phyloP scores from a whole-genome alignment of 2,797 vertebrate genomes.

The Eremophila alpestris region DNA sequence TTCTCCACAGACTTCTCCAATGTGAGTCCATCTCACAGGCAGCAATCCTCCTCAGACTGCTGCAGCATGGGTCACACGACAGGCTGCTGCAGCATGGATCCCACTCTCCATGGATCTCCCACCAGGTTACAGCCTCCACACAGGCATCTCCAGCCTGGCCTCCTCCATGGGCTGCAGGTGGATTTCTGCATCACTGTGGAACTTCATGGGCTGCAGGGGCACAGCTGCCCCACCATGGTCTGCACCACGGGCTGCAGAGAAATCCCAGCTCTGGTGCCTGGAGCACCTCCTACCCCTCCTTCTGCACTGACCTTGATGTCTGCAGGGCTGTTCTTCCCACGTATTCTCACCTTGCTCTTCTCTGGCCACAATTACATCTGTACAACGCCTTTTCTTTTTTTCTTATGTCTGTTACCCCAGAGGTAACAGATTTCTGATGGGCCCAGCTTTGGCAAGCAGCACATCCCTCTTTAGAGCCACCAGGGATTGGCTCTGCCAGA shows the following conservation, averaged over 20 bases:
- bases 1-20: rapidly evolving
- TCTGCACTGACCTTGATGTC: neutral
- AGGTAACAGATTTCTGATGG: neutral
- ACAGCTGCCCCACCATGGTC: neutral
- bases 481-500: neutral
- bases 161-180: neutral
- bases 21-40: rapidly evolving
- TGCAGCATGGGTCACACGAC: neutral
- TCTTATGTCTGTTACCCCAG: neutral
- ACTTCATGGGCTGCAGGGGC: neutral
- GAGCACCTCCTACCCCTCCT: neutral
- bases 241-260: neutral
- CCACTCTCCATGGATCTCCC: no score
- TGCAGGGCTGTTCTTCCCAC: neutral
- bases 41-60: rapidly evolving
- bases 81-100: neutral
- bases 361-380: neutral
- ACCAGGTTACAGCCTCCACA: neutral
- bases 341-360: neutral
- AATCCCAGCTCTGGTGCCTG: neutral
- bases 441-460: neutral
- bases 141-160: no score
- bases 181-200: neutral
- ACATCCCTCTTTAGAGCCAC: neutral
- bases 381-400: neutral